These are phyloP conservation scores for Pardalotus punctatus DNA, from an alignment of 2,113 vertebrate species.

Conservation along the genomic window DNA sequence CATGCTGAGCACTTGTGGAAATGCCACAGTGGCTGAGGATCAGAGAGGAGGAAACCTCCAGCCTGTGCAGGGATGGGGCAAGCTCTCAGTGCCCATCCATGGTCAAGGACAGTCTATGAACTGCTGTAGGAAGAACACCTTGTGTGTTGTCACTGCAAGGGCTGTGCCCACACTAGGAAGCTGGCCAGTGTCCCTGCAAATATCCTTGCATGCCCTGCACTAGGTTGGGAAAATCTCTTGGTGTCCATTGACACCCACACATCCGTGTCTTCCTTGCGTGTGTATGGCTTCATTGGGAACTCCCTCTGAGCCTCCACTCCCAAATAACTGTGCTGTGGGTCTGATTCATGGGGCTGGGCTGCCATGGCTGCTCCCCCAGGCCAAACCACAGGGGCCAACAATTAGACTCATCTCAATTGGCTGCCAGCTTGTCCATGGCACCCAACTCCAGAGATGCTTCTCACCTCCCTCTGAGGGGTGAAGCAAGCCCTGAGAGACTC, in stretches of 20 bases:
- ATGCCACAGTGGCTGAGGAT: background rate
- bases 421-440: background rate
- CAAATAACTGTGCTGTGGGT: background rate
- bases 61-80: background rate
- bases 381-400: background rate
- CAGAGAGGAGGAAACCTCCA: background rate
- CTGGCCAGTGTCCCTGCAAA: background rate
- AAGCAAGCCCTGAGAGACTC: background rate
- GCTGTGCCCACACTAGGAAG: background rate
- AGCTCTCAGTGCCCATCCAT: background rate
- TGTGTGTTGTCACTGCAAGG: background rate
- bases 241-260: background rate
- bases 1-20: background rate
- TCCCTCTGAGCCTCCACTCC: background rate
- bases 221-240: background rate
- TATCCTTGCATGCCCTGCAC: rapidly evolving
- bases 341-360: background rate
- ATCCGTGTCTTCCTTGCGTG: background rate
- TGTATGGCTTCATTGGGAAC: background rate
- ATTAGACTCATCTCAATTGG: background rate
- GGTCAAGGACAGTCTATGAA: background rate
- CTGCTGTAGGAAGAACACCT: background rate
- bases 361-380: background rate
- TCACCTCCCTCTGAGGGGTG: background rate
- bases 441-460: background rate